Base-by-base conservation (phyloP, 2,113 vertebrate species). In the Chlorodrepanis virens region DNA sequence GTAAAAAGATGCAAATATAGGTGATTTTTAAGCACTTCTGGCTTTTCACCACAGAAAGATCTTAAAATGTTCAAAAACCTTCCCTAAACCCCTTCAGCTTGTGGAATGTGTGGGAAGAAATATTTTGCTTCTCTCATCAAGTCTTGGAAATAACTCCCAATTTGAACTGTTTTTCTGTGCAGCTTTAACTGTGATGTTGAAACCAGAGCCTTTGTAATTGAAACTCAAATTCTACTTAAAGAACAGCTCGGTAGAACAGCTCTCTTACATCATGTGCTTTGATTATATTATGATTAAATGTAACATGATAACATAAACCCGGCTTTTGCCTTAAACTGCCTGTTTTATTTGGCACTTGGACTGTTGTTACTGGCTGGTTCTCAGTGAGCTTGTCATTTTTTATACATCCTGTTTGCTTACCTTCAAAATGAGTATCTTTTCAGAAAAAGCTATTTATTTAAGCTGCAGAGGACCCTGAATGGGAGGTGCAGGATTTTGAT, bases 201-300 rank as follows among this genome's bases (percentile, higher is more conserved):
- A 71, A 86, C 56, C 65, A 81, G 44, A 77, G 60, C 64, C 52
- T 95, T 83, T 90, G 93, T 95, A 95, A 92, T 53, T 95, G 89
- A 90, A 95, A 86, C 94, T 90, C 86, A 68, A 18, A 90, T 64
- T 95, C 27, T 87, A 4, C 78, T 94, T 90, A 64, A 84, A 91
- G 78, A 67, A 87, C 87, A 92, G 39, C 88, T 94, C 25, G 10
- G 87, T 87, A 91, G 59, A 96, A 68, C 18, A 44, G 75, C 84
- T 92, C 74, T 92, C 90, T 97, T 94, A 90, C 90, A 83, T 96
- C 92, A 93, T 85, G 12, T 1, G 2, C 63, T 89, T 90, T 92
- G 84, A 83, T 94, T 93, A 90, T 94, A 92, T 96, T 97, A 69
- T 97, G 95, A 95, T 97, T 97, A 97, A 94, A 97, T 95, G 95